A percentile compares a stretch with the other conserved stretches of the same genome.
These are phyloP conservation scores for Oppia nitens DNA, from an alignment of 1,140 invertebrate species.

Conservation along the genomic window DNA sequence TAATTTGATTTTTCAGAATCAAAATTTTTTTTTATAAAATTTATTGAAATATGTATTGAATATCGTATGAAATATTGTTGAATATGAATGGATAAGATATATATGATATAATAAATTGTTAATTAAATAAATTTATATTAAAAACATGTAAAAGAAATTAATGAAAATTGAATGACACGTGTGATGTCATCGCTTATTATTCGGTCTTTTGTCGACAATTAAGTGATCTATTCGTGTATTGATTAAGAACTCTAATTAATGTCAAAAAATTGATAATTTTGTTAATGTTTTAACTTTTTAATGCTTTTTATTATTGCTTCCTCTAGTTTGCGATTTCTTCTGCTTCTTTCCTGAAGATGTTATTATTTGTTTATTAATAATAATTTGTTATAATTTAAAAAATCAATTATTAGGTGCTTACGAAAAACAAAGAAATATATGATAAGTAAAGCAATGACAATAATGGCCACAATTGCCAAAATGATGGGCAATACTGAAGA, in stretches of 20 bases:
- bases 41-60: background rate
- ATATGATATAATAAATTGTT: background rate
- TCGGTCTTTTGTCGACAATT: too few species aligned
- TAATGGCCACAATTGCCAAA: background rate
- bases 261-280: too few species aligned
- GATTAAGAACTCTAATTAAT: too few species aligned
- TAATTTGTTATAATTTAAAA: background rate
- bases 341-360: background rate
- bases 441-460: background rate
- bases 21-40: background rate
- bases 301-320: too few species aligned
- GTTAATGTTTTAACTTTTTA: too few species aligned
- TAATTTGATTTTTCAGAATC: background rate
- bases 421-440: background rate
- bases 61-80: background rate
- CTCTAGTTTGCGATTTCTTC: too few species aligned
- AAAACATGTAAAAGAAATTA: too few species aligned
- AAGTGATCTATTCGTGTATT: too few species aligned
- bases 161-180: too few species aligned
- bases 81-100: slow-evolving; percentile 7
- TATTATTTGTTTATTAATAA: background rate
- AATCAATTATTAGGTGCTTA: background rate
- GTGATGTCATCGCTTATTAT: too few species aligned
- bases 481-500: background rate
- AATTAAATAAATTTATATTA: too few species aligned